Evolutionary conservation across 2,113 vertebrate genomes (phyloP).

Genomic region (Holacanthus passer): DNA sequence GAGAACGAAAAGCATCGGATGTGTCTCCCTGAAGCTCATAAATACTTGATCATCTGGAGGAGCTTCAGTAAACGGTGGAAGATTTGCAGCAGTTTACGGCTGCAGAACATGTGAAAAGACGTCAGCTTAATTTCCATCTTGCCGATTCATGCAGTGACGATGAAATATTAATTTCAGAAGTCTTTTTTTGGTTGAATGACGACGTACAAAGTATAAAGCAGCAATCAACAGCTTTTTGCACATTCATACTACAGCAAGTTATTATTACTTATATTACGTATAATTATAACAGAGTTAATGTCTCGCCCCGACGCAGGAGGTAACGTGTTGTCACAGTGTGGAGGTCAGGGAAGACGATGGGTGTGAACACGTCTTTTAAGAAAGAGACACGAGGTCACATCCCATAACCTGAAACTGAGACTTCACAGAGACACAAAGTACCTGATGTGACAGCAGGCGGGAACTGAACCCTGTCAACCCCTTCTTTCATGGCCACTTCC

Average conservation of each 20-base stretch:
- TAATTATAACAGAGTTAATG: too few species aligned
- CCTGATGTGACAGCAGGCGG: conserved; percentile 2
- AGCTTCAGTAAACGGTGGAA: neutral
- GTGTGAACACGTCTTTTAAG: too few species aligned
- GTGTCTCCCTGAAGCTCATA: conserved; percentile 8
- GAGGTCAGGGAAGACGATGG: too few species aligned
- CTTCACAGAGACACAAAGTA: neutral
- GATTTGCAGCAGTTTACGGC: neutral
- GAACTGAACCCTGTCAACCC: conserved; percentile 5
- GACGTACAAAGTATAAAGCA: neutral
- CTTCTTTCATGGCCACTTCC: neutral
- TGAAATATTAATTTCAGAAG: conserved; percentile 21
- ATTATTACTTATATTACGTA: too few species aligned
- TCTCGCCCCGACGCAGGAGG: neutral
- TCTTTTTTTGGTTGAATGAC: neutral
- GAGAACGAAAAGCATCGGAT: neutral
- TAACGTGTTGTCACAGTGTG: neutral
- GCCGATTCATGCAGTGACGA: neutral
- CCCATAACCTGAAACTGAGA: too few species aligned
- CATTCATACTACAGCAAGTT: too few species aligned
- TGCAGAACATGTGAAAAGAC: conserved; percentile 20
- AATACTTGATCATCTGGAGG: neutral
- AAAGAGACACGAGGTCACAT: too few species aligned
- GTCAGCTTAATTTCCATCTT: conserved; percentile 16
- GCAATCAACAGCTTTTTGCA: neutral